phyloP scores from a whole-genome alignment of 2,888 invertebrate genomes.

The Eupithecia vulgata region DNA sequence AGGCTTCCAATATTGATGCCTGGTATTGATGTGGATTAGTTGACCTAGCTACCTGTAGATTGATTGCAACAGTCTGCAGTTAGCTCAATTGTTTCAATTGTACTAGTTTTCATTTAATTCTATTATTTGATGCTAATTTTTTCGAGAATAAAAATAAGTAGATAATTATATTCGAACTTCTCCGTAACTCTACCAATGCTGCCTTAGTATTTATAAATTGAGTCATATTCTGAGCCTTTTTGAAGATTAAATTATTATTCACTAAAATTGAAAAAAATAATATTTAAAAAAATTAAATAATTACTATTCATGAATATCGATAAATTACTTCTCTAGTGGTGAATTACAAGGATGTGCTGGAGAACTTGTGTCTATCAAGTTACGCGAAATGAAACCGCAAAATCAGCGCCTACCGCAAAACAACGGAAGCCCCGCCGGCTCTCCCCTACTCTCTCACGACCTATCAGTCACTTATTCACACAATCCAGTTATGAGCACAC shows the following conservation, averaged over 20 bases:
- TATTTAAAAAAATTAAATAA: no score
- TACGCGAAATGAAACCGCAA: constrained; percentile 83
- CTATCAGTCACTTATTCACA: constrained; percentile 63
- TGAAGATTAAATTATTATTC: neutral
- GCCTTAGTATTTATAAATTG: neutral
- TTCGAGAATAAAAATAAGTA: no score
- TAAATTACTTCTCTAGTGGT: constrained; percentile 52
- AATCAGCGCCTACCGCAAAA: constrained; percentile 78
- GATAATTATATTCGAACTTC: neutral
- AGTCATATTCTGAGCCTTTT: neutral
- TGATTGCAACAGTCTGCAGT: no score
- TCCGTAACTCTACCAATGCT: neutral
- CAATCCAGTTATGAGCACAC: constrained; percentile 12
- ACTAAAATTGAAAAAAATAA: no score
- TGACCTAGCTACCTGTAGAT: no score
- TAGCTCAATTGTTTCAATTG: no score
- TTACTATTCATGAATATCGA: constrained; percentile 11
- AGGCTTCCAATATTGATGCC: no score
- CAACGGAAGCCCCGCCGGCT: constrained; percentile 76
- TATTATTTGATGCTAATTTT: no score
- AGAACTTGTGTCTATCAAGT: constrained; percentile 74
- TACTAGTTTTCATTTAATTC: no score
- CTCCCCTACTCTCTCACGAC: constrained; percentile 70
- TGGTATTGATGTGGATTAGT: no score
- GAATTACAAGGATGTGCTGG: constrained; percentile 73